These are phyloP conservation scores for Dufourea novaeangliae DNA, from an alignment of 1,140 invertebrate genomes.

Conservation along the genomic window DNA sequence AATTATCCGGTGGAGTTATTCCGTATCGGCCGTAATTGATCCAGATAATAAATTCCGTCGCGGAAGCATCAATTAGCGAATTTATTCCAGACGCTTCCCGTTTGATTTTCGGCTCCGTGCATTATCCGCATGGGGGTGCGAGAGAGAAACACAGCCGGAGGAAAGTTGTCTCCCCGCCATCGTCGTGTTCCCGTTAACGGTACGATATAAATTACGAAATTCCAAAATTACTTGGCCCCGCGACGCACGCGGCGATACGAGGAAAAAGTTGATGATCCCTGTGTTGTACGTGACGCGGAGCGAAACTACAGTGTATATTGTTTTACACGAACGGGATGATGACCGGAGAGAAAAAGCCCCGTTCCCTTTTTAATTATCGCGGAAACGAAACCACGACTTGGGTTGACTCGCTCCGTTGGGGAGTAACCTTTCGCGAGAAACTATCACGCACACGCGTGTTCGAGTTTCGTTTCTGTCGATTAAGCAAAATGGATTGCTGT, in stretches of 20 bases:
- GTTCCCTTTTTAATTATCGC: slow-evolving; percentile 42
- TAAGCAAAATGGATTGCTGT: not conserved
- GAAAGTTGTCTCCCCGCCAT: slow-evolving; percentile 12
- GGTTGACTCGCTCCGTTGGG: not conserved
- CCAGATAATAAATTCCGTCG: slow-evolving; percentile 35
- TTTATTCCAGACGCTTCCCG: slow-evolving; percentile 23
- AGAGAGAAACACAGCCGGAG: not conserved
- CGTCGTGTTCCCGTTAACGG: slow-evolving; percentile 40
- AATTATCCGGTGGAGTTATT: slow-evolving; percentile 25
- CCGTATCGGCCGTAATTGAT: slow-evolving; percentile 17
- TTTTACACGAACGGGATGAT: slow-evolving; percentile 42
- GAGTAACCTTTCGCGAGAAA: too few relatives aligned
- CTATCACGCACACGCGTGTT: not conserved
- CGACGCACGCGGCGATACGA: not conserved
- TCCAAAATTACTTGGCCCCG: slow-evolving; percentile 12
- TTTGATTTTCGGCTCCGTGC: not conserved
- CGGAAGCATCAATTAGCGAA: slow-evolving; percentile 36
- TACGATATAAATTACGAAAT: slow-evolving; percentile 37
- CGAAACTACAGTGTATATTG: slow-evolving; percentile 18
- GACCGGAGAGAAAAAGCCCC: slow-evolving; percentile 14
- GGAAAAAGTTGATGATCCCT: slow-evolving; percentile 27
- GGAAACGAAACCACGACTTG: slow-evolving; percentile 42
- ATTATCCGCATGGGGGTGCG: not conserved
- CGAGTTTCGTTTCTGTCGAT: not conserved
- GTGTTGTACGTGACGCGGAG: slow-evolving; percentile 20